Conservation (phyloP, 2,797 vertebrate genomes). For the Melanogrammus aeglefinus region DNA sequence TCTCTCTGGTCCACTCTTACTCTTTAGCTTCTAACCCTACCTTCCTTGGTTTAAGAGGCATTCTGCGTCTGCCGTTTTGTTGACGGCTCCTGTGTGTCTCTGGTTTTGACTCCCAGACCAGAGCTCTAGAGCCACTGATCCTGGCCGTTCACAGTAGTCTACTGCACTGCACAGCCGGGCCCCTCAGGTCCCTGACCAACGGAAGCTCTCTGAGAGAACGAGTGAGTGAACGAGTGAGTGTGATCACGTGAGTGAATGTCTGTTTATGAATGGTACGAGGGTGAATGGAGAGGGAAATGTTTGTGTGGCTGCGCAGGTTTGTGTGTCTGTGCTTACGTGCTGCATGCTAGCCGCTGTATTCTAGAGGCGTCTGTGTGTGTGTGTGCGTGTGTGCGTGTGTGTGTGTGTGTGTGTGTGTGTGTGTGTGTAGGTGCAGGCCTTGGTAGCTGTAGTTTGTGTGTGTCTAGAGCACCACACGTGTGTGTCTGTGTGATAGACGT, state of each 20-base stretch:
- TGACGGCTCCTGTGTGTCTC: slow-evolving; percentile 74
- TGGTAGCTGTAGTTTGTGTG: slow-evolving; percentile 13
- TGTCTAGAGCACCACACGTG: slow-evolving; percentile 2
- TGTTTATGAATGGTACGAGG: slow-evolving; percentile 19
- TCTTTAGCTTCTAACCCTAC: slow-evolving; percentile 12
- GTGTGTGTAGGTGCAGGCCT: slow-evolving; percentile 15
- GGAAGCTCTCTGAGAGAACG: slow-evolving; percentile 80
- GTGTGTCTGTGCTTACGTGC: slow-evolving; percentile 11
- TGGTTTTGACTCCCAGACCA: slow-evolving; percentile 89
- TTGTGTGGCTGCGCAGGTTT: slow-evolving; percentile 15
- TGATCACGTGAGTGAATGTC: background rate
- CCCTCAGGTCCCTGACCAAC: slow-evolving; percentile 89
- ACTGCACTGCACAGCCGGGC: slow-evolving; percentile 94
- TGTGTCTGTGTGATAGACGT: slow-evolving; percentile 35
- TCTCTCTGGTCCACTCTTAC: background rate
- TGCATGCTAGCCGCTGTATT: background rate
- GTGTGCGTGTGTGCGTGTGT: slow-evolving; percentile 21
- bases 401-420: background rate
- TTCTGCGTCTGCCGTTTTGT: slow-evolving; percentile 45
- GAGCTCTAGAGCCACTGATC: slow-evolving; percentile 97
- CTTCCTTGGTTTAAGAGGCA: slow-evolving; percentile 39
- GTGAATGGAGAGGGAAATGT: slow-evolving; percentile 22
- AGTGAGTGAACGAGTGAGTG: slow-evolving; percentile 17
- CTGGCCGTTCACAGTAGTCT: slow-evolving; percentile 97
- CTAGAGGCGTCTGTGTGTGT: background rate